These are phyloP conservation scores for Mastigias papua DNA, from an alignment of 30 jellyfish, hydroid and myxozoan genomes.

Conservation along the genomic window DNA sequence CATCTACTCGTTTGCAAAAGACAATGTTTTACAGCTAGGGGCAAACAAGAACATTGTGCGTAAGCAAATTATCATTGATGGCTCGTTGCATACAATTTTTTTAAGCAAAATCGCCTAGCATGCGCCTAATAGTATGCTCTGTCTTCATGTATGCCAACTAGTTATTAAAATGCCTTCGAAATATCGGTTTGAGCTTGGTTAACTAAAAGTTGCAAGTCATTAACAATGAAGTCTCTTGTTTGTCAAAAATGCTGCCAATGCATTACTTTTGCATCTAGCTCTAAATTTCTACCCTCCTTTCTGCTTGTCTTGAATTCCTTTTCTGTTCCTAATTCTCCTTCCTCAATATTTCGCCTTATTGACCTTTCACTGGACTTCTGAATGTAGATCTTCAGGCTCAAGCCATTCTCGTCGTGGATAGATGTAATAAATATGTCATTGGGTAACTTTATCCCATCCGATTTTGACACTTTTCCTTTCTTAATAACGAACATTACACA, in stretches of 20 bases:
- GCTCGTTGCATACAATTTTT: too few species aligned
- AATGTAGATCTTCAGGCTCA: not conserved
- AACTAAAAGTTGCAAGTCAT: too few species aligned
- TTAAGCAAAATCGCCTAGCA: too few species aligned
- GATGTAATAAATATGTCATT: not conserved
- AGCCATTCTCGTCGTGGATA: not conserved
- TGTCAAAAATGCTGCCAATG: slow-evolving; percentile 14
- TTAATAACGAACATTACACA: not conserved
- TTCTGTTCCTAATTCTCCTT: not conserved
- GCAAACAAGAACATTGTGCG: too few species aligned
- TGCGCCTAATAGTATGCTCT: too few species aligned
- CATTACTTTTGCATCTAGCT: not conserved
- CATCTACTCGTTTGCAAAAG: too few species aligned
- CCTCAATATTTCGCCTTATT: not conserved
- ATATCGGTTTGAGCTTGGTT: too few species aligned
- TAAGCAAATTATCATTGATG: too few species aligned
- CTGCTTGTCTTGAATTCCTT: not conserved
- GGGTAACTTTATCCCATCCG: not conserved
- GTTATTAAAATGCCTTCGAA: too few species aligned
- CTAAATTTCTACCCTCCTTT: not conserved
- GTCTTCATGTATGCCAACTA: too few species aligned
- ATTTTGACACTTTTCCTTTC: not conserved
- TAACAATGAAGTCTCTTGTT: not conserved
- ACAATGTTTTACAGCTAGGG: too few species aligned
- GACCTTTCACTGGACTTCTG: not conserved